phyloP scores from a whole-genome alignment of 2,888 invertebrate genomes.

The Spodoptera picta region DNA sequence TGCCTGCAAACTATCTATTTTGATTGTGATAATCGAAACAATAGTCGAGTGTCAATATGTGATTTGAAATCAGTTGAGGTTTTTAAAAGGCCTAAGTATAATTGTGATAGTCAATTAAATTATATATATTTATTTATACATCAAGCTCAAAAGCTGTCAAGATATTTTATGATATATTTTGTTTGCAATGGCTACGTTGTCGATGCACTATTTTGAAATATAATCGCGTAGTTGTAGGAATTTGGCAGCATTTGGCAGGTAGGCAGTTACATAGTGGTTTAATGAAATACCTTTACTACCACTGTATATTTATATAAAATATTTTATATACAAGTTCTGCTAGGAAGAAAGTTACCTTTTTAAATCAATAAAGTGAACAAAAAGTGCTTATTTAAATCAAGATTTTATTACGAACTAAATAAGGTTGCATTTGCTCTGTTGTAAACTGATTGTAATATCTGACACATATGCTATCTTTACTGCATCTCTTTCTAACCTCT shows the following conservation, averaged over 20 bases:
- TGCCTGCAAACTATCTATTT: constrained; percentile 38
- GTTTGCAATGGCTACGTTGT: constrained; percentile 27
- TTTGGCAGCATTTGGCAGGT: constrained; percentile 26
- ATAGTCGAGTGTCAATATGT: constrained; percentile 48
- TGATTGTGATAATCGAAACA: constrained; percentile 54
- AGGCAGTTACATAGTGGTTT: constrained; percentile 1
- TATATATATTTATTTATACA: constrained; percentile 51
- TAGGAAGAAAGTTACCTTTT: constrained; percentile 18
- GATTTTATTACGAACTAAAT: constrained; percentile 32
- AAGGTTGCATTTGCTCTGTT: background rate
- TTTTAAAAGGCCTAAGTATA: constrained; percentile 62
- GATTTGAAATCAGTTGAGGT: constrained; percentile 59
- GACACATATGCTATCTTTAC: background rate
- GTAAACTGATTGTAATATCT: constrained; percentile 23
- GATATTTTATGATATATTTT: constrained; percentile 49
- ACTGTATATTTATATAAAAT: background rate
- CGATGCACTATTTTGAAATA: constrained; percentile 27
- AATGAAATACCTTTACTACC: constrained; percentile 15
- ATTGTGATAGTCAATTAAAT: constrained; percentile 67
- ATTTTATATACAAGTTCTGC: constrained; percentile 2
- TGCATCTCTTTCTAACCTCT: background rate
- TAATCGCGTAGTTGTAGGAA: constrained; percentile 27
- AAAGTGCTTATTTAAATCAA: constrained; percentile 37
- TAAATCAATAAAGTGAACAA: constrained; percentile 39
- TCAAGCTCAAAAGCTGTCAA: constrained; percentile 52